These are phyloP conservation scores for Temnothorax nylanderi DNA, from an alignment of 1,140 invertebrate species.

Conservation along the genomic window DNA sequence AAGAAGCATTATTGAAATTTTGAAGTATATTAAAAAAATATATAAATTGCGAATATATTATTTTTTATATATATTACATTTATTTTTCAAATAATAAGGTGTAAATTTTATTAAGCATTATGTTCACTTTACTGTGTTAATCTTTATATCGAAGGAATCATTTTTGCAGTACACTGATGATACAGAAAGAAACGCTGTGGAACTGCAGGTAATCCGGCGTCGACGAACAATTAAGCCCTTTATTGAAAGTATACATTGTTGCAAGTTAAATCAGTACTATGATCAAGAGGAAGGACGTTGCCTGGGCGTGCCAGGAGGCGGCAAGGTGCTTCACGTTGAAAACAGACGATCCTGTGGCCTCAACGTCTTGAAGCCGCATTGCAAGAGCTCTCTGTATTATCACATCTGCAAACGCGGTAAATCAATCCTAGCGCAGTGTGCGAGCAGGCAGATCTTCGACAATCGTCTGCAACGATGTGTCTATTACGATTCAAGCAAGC, in stretches of 20 bases:
- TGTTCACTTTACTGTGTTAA: not conserved
- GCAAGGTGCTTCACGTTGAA: constrained; percentile 49
- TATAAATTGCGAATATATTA: not conserved
- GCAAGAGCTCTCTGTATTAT: constrained; percentile 46
- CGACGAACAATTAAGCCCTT: not conserved
- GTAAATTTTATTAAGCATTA: not conserved
- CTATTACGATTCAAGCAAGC: not conserved
- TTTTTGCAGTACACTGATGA: constrained; percentile 39
- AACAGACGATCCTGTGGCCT: constrained; percentile 33
- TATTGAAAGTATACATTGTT: not conserved
- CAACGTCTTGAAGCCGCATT: constrained; percentile 54
- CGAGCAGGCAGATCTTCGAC: constrained; percentile 13
- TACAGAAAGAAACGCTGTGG: not conserved
- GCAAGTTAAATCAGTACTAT: constrained; percentile 51
- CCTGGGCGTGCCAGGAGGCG: constrained; percentile 58
- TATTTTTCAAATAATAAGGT: not conserved
- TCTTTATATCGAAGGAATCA: not conserved
- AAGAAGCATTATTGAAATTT: not conserved
- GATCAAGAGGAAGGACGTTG: constrained; percentile 45
- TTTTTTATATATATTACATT: not conserved
- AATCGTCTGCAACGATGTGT: constrained; percentile 53
- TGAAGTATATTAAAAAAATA: not conserved
- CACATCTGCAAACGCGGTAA: constrained; percentile 55
- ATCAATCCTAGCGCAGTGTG: constrained; percentile 52
- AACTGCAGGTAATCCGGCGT: not conserved